Evolutionary conservation across 92 coral and sea anemone species (phyloP), one percentile per base, ranked within the genome.

Genomic region (Porites rus): DNA sequence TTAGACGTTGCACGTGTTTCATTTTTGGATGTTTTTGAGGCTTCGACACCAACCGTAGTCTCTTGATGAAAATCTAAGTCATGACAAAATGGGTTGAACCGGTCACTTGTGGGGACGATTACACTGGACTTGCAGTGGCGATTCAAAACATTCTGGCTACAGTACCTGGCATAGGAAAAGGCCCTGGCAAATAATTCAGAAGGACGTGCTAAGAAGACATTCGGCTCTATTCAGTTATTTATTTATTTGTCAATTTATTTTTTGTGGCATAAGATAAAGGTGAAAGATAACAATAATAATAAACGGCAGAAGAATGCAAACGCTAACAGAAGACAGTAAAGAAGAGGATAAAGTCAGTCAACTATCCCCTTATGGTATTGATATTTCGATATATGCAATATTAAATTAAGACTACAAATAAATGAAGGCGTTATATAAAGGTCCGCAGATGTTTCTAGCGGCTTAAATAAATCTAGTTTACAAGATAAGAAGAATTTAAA

Each of bases 51-150:
- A 46, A 81, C 28, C 25, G 14, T 43, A 22, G 85, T 46, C 14
- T 56, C 51, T 24, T 81, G 58, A 28, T 56, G 61, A 56, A 56
- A 14, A 56, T 22, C 75, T 18, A 21, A 25, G 50, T 43, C 59
- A 1, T 18, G 11, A 25, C 86, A 81, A 11, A 81, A 81, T 70
- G 77, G 86, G 77, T 81, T 81, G 25, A 81, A 70, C 59, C 43
- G 77, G 60, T 70, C 46, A 1, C 71, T 69, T 17, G 54, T 56
- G 52, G 77, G 77, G 5, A 81, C 86, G 6, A 51, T 46, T 38
- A 70, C n/a, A 1, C 56, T 56, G 13, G 11, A 46, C 12, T 69
- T 58, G 54, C 86, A 70, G 59, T 81, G 24, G 21, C 76, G 85
- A 69, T 69, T 59, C 14, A 81, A 69, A 68, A 71, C 68, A 17